Evolutionary conservation across 2,888 invertebrate species (phyloP), one percentile per base, ranked within the genome.

Genomic region (Hylaea fasciaria): DNA sequence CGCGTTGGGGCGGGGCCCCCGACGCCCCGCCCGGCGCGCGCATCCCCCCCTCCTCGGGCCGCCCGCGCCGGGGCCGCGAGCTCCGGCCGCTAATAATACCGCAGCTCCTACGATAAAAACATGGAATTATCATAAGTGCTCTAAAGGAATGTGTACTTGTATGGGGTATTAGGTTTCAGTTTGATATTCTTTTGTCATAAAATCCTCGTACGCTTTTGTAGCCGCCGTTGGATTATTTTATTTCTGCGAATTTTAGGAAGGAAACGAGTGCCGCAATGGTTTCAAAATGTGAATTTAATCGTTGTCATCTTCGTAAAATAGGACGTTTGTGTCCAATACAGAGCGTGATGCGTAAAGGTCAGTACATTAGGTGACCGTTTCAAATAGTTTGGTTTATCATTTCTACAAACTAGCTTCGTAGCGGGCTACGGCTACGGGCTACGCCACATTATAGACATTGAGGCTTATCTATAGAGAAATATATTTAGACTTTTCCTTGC

Each of bases 51-150:
- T 79, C 78, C 68, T 45, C 46, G 54, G 77, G 61, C 58, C 61
- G 52, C 75, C 44, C 57, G 62, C 68, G 64, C 73, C 71, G 66
- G 67, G 46, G 71, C 71, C 70, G 59, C 66, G 64, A 71, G 69
- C 68, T 60, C 58, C 69, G 28, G 72, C 72, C 78, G 83, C 80
- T 89, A 89, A 88, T 89, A 89, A 88, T 86, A 89, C 86, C 88
- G 85, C 87, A 82, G 82, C 86, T 84, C 83, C 80, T 80, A 78
- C 89, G 90, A 89, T 89, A 89, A 91, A 91, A 90, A 90, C 89
- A 89, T 88, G 89, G 85, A 89, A 90, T 89, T 88, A 88, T 87
- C 87, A 86, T 86, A 87, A 90, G 90, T 91, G 91, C 85, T 86
- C 86, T 86, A 84, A 80, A 79, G 82, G 80, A 84, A 87, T 86